Evolutionary conservation across 2,113 vertebrate species (phyloP).

Genomic region (Motacilla tschutschensis): DNA sequence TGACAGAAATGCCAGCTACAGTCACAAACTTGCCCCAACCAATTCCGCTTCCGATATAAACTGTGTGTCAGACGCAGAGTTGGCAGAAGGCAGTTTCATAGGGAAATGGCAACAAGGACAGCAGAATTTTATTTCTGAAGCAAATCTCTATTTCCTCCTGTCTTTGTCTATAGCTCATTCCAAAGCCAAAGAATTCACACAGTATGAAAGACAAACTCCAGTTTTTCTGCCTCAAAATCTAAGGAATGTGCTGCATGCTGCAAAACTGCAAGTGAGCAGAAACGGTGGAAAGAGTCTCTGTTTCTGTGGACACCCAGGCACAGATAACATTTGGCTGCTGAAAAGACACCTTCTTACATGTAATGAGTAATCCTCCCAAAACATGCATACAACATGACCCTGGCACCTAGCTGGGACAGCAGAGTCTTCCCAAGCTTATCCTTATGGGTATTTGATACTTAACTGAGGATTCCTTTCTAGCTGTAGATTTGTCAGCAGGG

Average conservation of each 20-base stretch:
- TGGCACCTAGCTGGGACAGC: background rate
- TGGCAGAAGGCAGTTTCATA: slow-evolving; percentile 6
- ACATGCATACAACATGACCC: background rate
- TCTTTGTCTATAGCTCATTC: background rate
- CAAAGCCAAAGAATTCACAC: background rate
- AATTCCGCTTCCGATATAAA: slow-evolving; percentile 29
- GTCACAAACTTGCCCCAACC: slow-evolving; percentile 60
- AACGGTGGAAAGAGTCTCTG: accelerated
- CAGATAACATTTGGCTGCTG: background rate
- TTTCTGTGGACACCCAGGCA: background rate
- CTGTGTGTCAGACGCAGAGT: background rate
- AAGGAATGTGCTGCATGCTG: background rate
- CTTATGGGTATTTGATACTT: background rate
- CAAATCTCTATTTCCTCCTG: background rate
- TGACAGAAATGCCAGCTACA: slow-evolving; percentile 51
- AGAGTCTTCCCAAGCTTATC: background rate
- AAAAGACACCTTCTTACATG: background rate
- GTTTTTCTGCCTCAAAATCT: slow-evolving; percentile 4
- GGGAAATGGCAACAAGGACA: background rate
- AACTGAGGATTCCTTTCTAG: background rate
- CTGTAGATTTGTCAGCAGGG: background rate
- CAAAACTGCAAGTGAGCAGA: background rate
- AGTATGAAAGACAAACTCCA: background rate
- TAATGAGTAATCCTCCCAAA: background rate
- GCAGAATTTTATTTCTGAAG: background rate